Conservation (phyloP, 2,888 invertebrate species). For the Trissoscelio sp. region DNA sequence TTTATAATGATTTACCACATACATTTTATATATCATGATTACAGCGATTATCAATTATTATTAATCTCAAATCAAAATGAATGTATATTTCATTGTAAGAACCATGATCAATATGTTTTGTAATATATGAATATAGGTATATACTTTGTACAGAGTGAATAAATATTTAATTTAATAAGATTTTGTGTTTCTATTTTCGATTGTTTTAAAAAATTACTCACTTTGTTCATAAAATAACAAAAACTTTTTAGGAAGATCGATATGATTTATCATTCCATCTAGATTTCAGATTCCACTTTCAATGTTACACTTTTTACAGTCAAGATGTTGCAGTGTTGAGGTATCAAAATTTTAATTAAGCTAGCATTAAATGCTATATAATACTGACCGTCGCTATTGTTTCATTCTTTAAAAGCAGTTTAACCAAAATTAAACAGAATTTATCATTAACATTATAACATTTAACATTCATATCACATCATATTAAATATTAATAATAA, state of each 20-base stretch:
- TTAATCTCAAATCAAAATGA: slow-evolving; percentile 15
- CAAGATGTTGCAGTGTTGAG: neutral
- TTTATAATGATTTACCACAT: slow-evolving; percentile 3
- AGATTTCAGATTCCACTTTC: slow-evolving; percentile 1
- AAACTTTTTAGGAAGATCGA: slow-evolving; percentile 20
- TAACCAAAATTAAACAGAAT: neutral
- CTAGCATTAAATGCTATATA: slow-evolving; percentile 22
- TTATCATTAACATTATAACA: too few species aligned
- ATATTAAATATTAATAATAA: too few species aligned
- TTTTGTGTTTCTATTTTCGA: too few species aligned
- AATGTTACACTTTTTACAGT: slow-evolving; percentile 30
- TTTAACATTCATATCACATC: too few species aligned
- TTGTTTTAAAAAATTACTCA: too few species aligned
- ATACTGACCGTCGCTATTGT: slow-evolving; percentile 20
- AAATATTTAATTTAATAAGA: slow-evolving; percentile 31
- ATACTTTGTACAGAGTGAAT: slow-evolving; percentile 44
- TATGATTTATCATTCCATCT: slow-evolving; percentile 6
- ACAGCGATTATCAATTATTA: slow-evolving; percentile 9
- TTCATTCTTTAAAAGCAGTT: neutral
- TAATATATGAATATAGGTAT: slow-evolving; percentile 3
- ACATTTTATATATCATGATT: slow-evolving; percentile 19
- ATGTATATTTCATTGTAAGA: slow-evolving; percentile 11
- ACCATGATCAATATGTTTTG: slow-evolving; percentile 16
- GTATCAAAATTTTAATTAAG: slow-evolving; percentile 15
- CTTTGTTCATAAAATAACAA: slow-evolving; percentile 35